Evolutionary conservation across 2,888 invertebrate species (phyloP).

Genomic region (Clanis bilineata): DNA sequence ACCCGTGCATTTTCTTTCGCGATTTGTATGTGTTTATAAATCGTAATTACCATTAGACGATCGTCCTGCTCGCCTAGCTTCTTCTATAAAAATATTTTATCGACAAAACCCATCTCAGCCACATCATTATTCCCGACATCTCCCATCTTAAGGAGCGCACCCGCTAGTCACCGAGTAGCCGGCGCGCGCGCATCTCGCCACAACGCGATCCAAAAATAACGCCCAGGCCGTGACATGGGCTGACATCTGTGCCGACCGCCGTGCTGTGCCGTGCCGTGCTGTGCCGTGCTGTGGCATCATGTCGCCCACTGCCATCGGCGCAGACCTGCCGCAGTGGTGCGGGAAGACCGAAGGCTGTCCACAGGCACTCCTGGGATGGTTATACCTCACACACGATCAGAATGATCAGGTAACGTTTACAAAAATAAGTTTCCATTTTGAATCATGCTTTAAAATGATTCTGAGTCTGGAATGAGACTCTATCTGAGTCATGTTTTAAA

Average conservation of each 20-base stretch:
- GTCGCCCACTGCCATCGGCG: conserved; percentile 72
- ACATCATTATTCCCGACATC: conserved; percentile 59
- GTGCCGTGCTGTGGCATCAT: conserved; percentile 34
- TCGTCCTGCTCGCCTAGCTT: no score
- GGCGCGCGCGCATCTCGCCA: conserved; percentile 69
- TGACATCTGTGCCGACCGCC: conserved; percentile 32
- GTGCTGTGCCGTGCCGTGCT: conserved; percentile 19
- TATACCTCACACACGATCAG: conserved; percentile 69
- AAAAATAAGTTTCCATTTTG: background rate
- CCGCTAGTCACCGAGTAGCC: conserved; percentile 61
- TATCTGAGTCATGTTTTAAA: background rate
- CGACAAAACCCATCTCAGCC: conserved; percentile 27
- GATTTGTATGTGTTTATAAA: no score
- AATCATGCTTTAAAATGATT: background rate
- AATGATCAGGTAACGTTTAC: conserved; percentile 65
- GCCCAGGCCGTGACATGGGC: conserved; percentile 56
- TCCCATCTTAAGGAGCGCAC: conserved; percentile 75
- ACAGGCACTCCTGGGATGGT: conserved; percentile 72
- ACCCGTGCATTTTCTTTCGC: no score
- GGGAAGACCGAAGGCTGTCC: conserved; percentile 66
- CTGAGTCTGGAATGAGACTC: background rate
- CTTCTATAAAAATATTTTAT: no score
- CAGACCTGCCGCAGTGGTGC: conserved; percentile 73
- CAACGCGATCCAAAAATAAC: conserved; percentile 69
- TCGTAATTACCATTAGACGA: no score